Base-by-base conservation (phyloP, 2,888 invertebrate genomes). In the Xestia sexstrigata region DNA sequence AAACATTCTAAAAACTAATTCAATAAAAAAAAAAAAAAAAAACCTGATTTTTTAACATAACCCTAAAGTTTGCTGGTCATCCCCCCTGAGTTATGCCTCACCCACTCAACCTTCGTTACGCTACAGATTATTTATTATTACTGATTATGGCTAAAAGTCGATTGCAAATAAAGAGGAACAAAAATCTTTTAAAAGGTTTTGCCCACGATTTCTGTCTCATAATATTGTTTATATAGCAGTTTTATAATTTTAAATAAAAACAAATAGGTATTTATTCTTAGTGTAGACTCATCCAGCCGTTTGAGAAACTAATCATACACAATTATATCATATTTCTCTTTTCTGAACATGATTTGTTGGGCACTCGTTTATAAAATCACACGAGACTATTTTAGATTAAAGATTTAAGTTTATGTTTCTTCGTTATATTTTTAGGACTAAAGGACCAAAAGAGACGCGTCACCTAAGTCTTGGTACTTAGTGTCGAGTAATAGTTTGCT, bases 401-500 rank as follows among this genome's bases (percentile, higher is more conserved):
- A 35, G n/a, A 55, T 60, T 45, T 35, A 15, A 30, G 17, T 17
- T 4, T 35, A 20, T 17, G 15, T 5, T 15, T 26, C 49, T 65
- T 58, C 11, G 30, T 39, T 23, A 39, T 81, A 26, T 30, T 67
- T 66, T 76, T 9, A 39, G 7, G 30, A 39, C 45, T 30, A 15
- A 49, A 49, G 0, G 2, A 62, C 9, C 5, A 47, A 76, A 76
- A 26, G 15, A 15, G 30, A 47, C 39, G 30, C 47, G 42, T 82
- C 78, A 62, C 39, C 20, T 75, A 66, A 42, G 23, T 62, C 55
- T 81, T 45, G 68, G 23, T 49, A 23, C 3, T 79, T 76, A 62
- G 49, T 71, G 69, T 30, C 13, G 52, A 58, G 58, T 82, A 55
- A 74, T 71, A 65, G 63, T 60, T 74, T 42, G 26, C 42, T 82